Conservation (phyloP, 2,797 vertebrate genomes). For the Gymnopithys bicolor region DNA sequence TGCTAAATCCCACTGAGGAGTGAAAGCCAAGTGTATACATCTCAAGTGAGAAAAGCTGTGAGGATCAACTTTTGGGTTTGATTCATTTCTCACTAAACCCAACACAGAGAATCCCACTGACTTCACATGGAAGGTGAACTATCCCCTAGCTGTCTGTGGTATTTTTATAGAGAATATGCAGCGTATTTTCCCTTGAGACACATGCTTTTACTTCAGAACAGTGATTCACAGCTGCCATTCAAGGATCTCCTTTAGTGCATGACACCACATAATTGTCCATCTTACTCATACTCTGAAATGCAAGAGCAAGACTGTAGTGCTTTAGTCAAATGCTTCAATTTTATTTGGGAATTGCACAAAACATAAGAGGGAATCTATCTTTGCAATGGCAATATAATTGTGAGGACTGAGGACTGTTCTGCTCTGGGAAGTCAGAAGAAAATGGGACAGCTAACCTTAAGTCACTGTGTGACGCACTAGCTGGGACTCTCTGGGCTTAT, state of each 20-base stretch:
- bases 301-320: not conserved
- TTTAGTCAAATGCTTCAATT: not conserved
- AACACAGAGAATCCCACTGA: not conserved
- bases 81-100: not conserved
- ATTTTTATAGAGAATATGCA: not conserved
- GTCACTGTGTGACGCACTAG: fast-evolving
- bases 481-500: not conserved
- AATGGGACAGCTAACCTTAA: not conserved
- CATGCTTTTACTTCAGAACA: constrained; percentile 18
- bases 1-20: not conserved
- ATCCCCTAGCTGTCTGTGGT: not conserved
- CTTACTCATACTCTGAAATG: not conserved
- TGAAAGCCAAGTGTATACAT: not conserved
- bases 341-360: not conserved
- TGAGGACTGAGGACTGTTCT: not conserved
- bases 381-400: not conserved
- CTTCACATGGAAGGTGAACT: not conserved
- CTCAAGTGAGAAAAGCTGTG: not conserved
- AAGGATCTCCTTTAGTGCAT: constrained; percentile 12
- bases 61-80: not conserved
- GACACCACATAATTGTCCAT: not conserved
- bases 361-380: not conserved
- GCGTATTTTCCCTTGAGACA: constrained; percentile 14
- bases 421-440: not conserved
- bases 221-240: not conserved